These are phyloP conservation scores for Sacculina carcini DNA, from an alignment of 2,888 invertebrate genomes.

Conservation along the genomic window DNA sequence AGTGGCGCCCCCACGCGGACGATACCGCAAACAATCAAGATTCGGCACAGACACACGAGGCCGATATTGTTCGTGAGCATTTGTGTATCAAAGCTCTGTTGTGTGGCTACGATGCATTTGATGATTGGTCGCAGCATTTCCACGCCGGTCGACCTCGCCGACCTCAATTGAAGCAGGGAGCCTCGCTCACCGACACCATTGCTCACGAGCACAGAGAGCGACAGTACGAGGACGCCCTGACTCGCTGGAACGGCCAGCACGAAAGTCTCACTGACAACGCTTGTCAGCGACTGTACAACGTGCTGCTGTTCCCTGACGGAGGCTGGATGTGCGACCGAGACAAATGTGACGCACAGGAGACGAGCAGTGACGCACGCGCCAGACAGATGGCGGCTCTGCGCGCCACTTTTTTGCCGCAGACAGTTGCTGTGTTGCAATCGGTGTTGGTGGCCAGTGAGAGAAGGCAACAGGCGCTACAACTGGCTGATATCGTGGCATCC, in stretches of 20 bases:
- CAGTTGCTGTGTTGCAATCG: conserved; percentile 41
- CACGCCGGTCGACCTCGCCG: conserved; percentile 43
- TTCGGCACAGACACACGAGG: conserved; percentile 24
- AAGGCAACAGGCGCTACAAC: conserved; percentile 44
- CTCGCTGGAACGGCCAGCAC: conserved; percentile 32
- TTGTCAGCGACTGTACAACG: conserved; percentile 52
- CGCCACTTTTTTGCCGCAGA: conserved; percentile 56
- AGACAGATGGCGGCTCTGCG: conserved; percentile 48
- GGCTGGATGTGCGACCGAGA: conserved; percentile 57
- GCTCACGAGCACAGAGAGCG: conserved; percentile 59
- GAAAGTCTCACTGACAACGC: conserved; percentile 45
- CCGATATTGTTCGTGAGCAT: conserved; percentile 43
- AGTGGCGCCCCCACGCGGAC: conserved; percentile 22
- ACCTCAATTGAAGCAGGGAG: conserved; percentile 18
- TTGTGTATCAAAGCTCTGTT: conserved; percentile 48
- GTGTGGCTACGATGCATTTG: conserved; percentile 62
- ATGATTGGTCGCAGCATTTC: conserved; percentile 62
- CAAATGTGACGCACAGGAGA: conserved; percentile 9
- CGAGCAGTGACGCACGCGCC: too few relatives aligned
- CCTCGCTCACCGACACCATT: conserved; percentile 55
- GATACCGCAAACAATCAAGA: too few relatives aligned
- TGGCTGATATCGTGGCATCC: conserved; percentile 50
- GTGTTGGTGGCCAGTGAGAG: conserved; percentile 49
- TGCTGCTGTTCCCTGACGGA: conserved; percentile 59
- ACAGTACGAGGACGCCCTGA: conserved; percentile 47